A percentile compares a stretch with the other conserved stretches of the same genome.
Conservation (phyloP, 2,888 invertebrate genomes). For the Notodonta dromedarius region DNA sequence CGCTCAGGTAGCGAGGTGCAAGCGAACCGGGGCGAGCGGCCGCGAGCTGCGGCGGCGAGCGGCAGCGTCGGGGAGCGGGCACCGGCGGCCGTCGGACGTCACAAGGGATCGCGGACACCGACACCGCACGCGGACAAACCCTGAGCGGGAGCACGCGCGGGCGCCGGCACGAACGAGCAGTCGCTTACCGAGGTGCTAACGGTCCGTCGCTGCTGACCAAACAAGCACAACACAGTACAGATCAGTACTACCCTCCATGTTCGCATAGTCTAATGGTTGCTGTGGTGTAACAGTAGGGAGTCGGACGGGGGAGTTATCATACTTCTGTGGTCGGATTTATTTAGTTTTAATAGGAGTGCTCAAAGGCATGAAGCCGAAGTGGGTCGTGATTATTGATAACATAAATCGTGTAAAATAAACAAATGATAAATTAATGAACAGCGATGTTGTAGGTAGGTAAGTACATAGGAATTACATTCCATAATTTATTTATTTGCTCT, state of each 20-base stretch:
- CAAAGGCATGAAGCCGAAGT: conserved; percentile 38
- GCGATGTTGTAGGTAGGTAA: conserved; percentile 10
- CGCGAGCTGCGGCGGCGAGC: conserved; percentile 27
- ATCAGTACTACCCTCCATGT: conserved; percentile 79
- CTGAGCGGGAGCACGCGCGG: conserved; percentile 64
- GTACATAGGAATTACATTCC: background rate
- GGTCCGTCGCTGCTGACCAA: conserved; percentile 84
- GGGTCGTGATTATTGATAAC: conserved; percentile 29
- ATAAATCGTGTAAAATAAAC: conserved; percentile 33
- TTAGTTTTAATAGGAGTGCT: conserved; percentile 44
- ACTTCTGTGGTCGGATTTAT: conserved; percentile 38
- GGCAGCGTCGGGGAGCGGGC: conserved; percentile 42
- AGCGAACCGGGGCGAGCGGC: conserved; percentile 24
- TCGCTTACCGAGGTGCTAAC: conserved; percentile 83
- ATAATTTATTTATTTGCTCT: background rate
- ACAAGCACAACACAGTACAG: conserved; percentile 82
- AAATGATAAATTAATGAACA: conserved; percentile 28
- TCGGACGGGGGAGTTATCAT: conserved; percentile 48
- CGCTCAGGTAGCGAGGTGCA: conserved; percentile 25
- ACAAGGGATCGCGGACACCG: conserved; percentile 78
- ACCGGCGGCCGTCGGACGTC: conserved; percentile 78
- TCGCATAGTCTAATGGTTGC: conserved; percentile 61
- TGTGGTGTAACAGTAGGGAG: conserved; percentile 52
- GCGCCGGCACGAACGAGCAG: conserved; percentile 67
- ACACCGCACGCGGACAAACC: conserved; percentile 70